phyloP scores from a whole-genome alignment of 2,797 vertebrate genomes.

The Vespertilio murinus region DNA sequence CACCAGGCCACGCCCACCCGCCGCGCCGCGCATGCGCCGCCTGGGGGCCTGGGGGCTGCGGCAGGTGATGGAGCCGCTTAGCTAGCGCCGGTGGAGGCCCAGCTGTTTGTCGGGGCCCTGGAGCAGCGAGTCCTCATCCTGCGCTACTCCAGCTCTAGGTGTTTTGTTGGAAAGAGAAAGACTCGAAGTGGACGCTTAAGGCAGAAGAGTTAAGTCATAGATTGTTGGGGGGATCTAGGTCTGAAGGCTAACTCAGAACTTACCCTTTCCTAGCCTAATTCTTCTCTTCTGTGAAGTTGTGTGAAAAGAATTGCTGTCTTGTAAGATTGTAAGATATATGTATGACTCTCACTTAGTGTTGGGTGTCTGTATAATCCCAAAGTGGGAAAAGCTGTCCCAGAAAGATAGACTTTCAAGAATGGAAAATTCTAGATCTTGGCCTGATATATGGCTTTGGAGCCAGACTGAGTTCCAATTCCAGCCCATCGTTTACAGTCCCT shows the following conservation, averaged over 20 bases:
- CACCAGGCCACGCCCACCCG: not conserved
- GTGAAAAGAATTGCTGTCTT: not conserved
- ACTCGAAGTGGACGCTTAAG: not conserved
- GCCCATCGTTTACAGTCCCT: not conserved
- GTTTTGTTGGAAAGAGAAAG: not conserved
- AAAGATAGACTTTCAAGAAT: not conserved
- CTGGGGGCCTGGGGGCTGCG: fast-evolving
- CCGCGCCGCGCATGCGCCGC: no score
- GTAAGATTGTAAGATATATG: not conserved
- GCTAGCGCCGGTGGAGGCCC: not conserved
- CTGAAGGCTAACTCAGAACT: not conserved
- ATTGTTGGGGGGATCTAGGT: not conserved
- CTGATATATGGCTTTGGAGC: not conserved
- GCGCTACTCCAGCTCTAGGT: not conserved
- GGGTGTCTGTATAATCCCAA: not conserved
- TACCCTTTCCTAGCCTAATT: not conserved
- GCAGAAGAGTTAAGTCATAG: not conserved
- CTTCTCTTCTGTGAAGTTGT: not conserved
- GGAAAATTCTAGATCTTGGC: not conserved
- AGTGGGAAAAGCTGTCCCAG: not conserved
- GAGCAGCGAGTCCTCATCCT: not conserved
- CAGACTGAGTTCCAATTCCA: not conserved
- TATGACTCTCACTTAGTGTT: not conserved
- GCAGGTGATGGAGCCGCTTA: not conserved
- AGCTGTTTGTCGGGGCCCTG: not conserved